phyloP scores from a whole-genome alignment of 2,797 vertebrate species.

The Malacoctenus gilli region DNA sequence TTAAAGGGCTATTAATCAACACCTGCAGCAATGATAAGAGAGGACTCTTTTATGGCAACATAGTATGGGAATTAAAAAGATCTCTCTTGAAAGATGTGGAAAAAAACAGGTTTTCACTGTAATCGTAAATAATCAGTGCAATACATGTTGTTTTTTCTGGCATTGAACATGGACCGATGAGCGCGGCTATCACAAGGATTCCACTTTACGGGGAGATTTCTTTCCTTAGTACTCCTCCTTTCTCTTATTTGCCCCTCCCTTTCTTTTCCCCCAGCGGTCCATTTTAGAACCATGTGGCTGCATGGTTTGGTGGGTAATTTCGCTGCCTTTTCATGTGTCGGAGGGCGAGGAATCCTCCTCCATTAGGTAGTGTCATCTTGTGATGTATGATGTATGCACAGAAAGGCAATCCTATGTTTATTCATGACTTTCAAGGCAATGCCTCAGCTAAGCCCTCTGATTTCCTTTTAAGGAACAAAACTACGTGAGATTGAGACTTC shows the following conservation, averaged over 20 bases:
- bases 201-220: slow-evolving; percentile 74
- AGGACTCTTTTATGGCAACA: slow-evolving; percentile 30
- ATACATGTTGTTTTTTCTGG: slow-evolving; percentile 40
- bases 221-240: slow-evolving; percentile 53
- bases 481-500: slow-evolving; percentile 81
- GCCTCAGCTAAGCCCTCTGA: slow-evolving; percentile 78
- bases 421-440: slow-evolving; percentile 84
- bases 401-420: slow-evolving; percentile 83
- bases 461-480: slow-evolving; percentile 87
- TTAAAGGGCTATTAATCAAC: slow-evolving; percentile 58
- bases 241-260: slow-evolving; percentile 54
- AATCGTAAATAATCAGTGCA: slow-evolving; percentile 45
- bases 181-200: slow-evolving; percentile 64
- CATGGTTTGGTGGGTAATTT: slow-evolving; percentile 80
- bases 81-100: slow-evolving; percentile 21
- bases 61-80: slow-evolving; percentile 22
- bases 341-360: slow-evolving; percentile 78
- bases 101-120: slow-evolving; percentile 31
- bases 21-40: slow-evolving; percentile 44
- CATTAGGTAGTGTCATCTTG: slow-evolving; percentile 82
- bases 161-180: slow-evolving; percentile 26
- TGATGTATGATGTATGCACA: slow-evolving; percentile 85
- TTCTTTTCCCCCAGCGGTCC: slow-evolving; percentile 69
- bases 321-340: slow-evolving; percentile 80
- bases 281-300: slow-evolving; percentile 71